Evolutionary conservation across 2,797 vertebrate species (phyloP).

Genomic region (Schizothorax lantsangensis): DNA sequence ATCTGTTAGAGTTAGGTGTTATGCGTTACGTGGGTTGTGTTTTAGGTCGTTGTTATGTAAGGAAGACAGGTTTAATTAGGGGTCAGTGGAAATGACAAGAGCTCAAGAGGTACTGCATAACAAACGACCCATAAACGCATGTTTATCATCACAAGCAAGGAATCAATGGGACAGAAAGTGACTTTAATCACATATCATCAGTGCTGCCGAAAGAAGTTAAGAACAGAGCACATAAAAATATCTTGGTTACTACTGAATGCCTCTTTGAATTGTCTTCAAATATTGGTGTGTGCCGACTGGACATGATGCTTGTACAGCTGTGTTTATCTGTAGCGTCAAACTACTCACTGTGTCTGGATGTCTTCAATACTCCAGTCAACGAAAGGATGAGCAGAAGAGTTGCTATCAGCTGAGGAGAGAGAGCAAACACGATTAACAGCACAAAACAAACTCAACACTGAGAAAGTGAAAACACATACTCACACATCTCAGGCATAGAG

Average conservation of each 20-base stretch:
- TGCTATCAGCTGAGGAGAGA: slow-evolving; percentile 63
- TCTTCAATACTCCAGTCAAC: slow-evolving; percentile 70
- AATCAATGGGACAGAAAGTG: background rate
- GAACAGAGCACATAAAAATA: too few species aligned
- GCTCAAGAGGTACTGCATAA: too few species aligned
- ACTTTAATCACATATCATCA: background rate
- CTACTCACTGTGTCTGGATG: slow-evolving; percentile 76
- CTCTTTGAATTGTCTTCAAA: background rate
- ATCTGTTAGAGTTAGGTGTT: too few species aligned
- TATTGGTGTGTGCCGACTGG: background rate
- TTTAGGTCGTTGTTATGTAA: too few species aligned
- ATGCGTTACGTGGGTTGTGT: too few species aligned
- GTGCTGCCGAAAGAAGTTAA: too few species aligned
- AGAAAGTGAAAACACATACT: slow-evolving; percentile 61
- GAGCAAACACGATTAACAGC: background rate
- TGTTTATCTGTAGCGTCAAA: slow-evolving; percentile 7
- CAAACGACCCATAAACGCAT: too few species aligned
- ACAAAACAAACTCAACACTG: background rate
- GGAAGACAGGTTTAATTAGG: too few species aligned
- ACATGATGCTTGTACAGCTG: background rate
- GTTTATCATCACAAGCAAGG: too few species aligned
- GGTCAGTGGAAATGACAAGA: too few species aligned
- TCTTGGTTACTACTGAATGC: too few species aligned
- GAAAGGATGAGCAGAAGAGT: slow-evolving; percentile 61
- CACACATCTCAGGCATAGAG: slow-evolving; percentile 71